These are phyloP conservation scores for Sphaerophoria taeniata DNA, from an alignment of 2,888 invertebrate species.

Conservation along the genomic window DNA sequence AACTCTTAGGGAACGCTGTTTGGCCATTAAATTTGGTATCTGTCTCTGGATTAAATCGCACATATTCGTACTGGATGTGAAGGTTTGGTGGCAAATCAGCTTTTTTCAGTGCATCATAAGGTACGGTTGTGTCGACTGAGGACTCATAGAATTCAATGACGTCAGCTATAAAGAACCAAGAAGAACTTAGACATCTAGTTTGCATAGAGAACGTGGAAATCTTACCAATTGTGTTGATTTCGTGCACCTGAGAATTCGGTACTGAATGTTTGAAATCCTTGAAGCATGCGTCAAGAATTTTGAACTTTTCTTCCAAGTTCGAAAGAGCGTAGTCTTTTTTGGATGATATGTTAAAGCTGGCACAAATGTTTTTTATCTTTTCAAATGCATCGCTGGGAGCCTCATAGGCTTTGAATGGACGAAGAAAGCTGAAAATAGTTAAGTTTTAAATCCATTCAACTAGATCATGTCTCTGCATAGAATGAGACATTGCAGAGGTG, in stretches of 20 bases:
- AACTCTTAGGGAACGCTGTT: constrained; percentile 93
- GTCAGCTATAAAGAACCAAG: constrained; percentile 84
- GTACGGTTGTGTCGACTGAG: constrained; percentile 87
- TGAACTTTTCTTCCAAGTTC: constrained; percentile 84
- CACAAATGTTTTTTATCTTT: constrained; percentile 86
- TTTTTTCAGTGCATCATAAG: constrained; percentile 88
- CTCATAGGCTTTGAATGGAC: constrained; percentile 89
- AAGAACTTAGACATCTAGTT: neutral
- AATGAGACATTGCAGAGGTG: too few relatives aligned
- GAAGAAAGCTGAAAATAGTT: constrained; percentile 87
- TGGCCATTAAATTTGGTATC: constrained; percentile 89
- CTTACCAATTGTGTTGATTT: constrained; percentile 89
- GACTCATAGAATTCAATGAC: constrained; percentile 89
- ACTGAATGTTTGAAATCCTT: constrained; percentile 89
- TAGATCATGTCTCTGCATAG: too few relatives aligned
- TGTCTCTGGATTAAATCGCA: constrained; percentile 92
- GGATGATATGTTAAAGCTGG: constrained; percentile 84
- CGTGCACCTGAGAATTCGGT: constrained; percentile 92
- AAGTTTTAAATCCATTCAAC: neutral
- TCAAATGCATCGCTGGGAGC: constrained; percentile 88
- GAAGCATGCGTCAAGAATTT: constrained; percentile 88
- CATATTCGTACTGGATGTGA: constrained; percentile 91
- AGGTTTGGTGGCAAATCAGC: constrained; percentile 93
- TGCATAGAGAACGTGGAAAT: constrained; percentile 21
- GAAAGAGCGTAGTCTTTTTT: constrained; percentile 77